Evolutionary conservation across 2,113 vertebrate genomes (phyloP), one percentile per base, ranked within the genome.

Genomic region (Sardina pilchardus): DNA sequence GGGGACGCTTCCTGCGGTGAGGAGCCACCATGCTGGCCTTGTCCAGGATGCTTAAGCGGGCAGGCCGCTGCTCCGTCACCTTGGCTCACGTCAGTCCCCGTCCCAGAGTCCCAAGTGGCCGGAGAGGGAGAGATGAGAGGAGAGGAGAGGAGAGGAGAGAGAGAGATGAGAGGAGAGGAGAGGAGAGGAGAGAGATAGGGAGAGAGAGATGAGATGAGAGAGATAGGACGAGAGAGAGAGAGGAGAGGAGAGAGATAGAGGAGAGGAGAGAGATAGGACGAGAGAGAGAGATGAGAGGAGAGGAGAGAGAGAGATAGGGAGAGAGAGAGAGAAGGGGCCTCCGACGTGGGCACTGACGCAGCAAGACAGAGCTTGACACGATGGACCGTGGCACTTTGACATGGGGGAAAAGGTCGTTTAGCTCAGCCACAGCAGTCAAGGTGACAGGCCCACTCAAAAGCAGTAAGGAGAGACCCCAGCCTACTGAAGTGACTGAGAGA

Each of bases 401-500:
- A 85, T 83, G 85, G 67, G 48, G 78, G 93, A 90, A 94, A 93
- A 93, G 90, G 88, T 93, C 44, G 81, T 85, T 83, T 75, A 44
- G 30, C 87, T 89, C 78, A 53, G 81, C 82, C 44, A 9, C 24
- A 85, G 56, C 84, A 75, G 53, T 81, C 82, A 81, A 45, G 42
- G 85, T 83, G 89, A 92, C 89, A 86, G 89, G 89, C 85, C 86
- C 85, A 67, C 89, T 93, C 91, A 92, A 92, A 93, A 94, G 30
- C 90, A 88, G 84, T 86, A 53, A 87, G 86, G 85, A 86, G 81
- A 48, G 88, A 86, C 42, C 47, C 71, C 0, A 21, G 85, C 16
- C 83, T 21, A n/a, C 34, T 53, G 34, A 21, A 39, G 83, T 12
- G 17, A 34, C 24, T 21, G 8, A 14, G 34, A 82, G 80, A 82